Percentiles rank a stretch among this genome's conserved stretches.
These are phyloP conservation scores for Avahi laniger DNA, from an alignment of 2,797 vertebrate species.

Conservation along the genomic window DNA sequence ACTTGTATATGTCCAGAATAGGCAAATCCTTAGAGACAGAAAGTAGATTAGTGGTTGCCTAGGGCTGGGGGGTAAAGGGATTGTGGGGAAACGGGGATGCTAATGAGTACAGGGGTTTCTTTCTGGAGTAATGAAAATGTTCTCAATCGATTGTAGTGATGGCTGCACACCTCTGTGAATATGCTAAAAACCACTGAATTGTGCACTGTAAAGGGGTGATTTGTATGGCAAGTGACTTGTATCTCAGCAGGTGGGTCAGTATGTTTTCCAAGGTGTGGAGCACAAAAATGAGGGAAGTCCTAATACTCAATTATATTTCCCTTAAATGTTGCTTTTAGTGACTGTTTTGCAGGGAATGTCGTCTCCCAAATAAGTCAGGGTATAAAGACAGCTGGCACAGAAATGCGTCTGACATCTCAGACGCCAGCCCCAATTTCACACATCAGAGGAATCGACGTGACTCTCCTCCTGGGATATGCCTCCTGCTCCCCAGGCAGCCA, in stretches of 20 bases:
- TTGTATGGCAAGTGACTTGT: background rate
- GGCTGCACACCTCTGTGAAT: background rate
- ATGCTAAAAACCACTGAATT: background rate
- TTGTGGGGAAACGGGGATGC: background rate
- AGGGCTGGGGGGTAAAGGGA: background rate
- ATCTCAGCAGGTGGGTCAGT: background rate
- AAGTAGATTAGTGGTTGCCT: background rate
- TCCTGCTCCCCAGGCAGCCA: background rate
- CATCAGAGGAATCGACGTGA: background rate
- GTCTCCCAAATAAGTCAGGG: background rate
- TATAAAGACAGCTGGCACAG: conserved; percentile 38
- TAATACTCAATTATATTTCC: background rate
- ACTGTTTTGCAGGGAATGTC: background rate
- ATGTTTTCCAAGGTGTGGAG: background rate
- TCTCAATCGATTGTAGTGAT: background rate
- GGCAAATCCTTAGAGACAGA: background rate
- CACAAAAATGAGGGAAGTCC: background rate
- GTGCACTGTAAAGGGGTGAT: background rate
- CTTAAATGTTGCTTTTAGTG: conserved; percentile 5
- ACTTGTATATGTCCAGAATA: background rate
- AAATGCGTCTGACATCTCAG: conserved; percentile 34
- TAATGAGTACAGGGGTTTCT: background rate
- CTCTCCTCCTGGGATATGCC: background rate
- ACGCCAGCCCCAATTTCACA: conserved; percentile 36
- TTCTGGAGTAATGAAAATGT: background rate